A percentile compares a stretch with the other conserved stretches of the same genome.
Conservation (phyloP, 1,140 invertebrate species). For the Lycorma delicatula region DNA sequence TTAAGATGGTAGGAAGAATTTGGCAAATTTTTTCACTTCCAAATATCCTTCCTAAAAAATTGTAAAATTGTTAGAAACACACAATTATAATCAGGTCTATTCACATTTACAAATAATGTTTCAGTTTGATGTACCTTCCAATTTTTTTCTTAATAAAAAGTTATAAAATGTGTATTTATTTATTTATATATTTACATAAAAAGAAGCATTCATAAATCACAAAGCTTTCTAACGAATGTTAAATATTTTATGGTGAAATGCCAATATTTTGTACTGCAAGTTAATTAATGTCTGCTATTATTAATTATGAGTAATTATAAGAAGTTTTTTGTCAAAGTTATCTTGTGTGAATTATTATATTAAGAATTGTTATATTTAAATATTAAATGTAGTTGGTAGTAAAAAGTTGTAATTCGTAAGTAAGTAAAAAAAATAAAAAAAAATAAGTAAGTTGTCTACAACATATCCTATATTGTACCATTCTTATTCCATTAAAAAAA, state of each 20-base stretch:
- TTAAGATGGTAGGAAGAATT: too few species aligned
- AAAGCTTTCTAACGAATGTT: not conserved
- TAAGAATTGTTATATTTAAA: conserved; percentile 6
- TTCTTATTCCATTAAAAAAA: not conserved
- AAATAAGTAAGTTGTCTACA: conserved; percentile 3
- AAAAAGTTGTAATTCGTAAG: too few species aligned
- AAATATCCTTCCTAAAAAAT: too few species aligned
- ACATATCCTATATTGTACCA: not conserved
- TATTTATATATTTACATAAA: not conserved
- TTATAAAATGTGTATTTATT: not conserved
- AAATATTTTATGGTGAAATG: conserved; percentile 1
- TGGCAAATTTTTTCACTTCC: too few species aligned
- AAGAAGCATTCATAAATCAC: not conserved
- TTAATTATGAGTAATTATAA: not conserved
- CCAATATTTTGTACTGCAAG: conserved; percentile 3
- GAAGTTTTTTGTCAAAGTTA: conserved; percentile 1
- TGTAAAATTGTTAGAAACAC: too few species aligned
- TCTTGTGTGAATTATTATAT: not conserved
- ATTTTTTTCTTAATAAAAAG: too few species aligned
- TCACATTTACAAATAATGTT: not conserved
- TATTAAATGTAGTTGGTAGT: conserved; percentile 2
- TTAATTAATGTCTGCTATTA: conserved; percentile 1
- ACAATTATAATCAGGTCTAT: not conserved
- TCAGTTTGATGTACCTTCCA: not conserved
- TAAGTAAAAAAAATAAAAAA: too few species aligned